phyloP scores from a whole-genome alignment of 2,797 vertebrate species.

The Rhinophrynus dorsalis region DNA sequence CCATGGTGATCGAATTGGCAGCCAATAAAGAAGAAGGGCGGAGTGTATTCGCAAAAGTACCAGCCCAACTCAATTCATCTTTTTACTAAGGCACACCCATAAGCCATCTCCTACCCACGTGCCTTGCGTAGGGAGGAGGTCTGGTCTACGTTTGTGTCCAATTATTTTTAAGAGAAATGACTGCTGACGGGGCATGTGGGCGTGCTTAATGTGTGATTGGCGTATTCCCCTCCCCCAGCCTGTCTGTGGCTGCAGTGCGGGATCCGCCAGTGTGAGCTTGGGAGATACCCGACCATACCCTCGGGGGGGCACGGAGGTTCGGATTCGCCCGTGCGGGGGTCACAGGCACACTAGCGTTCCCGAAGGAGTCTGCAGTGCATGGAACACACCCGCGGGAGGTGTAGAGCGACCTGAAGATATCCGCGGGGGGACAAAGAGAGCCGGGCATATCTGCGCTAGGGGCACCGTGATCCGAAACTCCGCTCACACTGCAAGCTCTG shows the following conservation, averaged over 20 bases:
- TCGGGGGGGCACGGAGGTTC: not conserved
- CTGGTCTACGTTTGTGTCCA: not conserved
- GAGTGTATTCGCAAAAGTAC: not conserved
- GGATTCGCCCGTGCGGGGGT: not conserved
- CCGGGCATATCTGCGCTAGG: slow-evolving; percentile 15
- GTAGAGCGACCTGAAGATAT: slow-evolving; percentile 20
- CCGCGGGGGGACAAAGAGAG: slow-evolving; percentile 22
- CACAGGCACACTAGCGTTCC: not conserved
- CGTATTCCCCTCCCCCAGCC: slow-evolving; percentile 27
- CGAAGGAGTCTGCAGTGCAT: not conserved
- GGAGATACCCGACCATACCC: slow-evolving; percentile 36
- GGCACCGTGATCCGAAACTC: too few relatives aligned
- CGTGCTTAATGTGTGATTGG: slow-evolving; percentile 2
- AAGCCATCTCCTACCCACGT: slow-evolving; percentile 25
- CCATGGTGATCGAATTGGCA: not conserved
- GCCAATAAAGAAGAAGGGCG: slow-evolving; percentile 6
- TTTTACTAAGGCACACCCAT: slow-evolving; percentile 16
- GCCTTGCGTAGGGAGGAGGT: slow-evolving; percentile 6
- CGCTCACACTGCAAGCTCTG: too few relatives aligned
- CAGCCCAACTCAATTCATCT: slow-evolving; percentile 43
- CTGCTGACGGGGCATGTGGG: slow-evolving; percentile 26
- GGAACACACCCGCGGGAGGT: not conserved
- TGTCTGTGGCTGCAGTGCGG: slow-evolving; percentile 48
- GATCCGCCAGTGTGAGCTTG: slow-evolving; percentile 41
- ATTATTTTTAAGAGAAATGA: slow-evolving; percentile 10